phyloP scores from a whole-genome alignment of 2,888 invertebrate genomes.

The Oegoconia quadripuncta region DNA sequence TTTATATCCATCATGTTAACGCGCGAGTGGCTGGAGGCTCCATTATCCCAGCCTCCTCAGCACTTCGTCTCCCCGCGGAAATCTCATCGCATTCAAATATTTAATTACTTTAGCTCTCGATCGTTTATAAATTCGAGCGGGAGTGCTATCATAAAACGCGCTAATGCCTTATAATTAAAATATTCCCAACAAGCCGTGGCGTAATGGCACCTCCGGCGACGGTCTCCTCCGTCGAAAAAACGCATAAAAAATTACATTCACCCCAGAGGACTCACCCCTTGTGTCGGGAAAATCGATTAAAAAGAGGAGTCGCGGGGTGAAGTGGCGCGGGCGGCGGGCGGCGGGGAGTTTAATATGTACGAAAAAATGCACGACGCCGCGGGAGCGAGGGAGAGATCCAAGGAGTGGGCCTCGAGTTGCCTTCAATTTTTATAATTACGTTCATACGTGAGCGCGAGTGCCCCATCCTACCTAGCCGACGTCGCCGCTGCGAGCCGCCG shows the following conservation, averaged over 20 bases:
- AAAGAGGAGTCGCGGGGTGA: slow-evolving; percentile 75
- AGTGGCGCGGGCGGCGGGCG: slow-evolving; percentile 52
- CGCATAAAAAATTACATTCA: slow-evolving; percentile 81
- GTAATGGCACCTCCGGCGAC: slow-evolving; percentile 79
- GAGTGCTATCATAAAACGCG: slow-evolving; percentile 79
- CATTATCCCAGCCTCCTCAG: slow-evolving; percentile 58
- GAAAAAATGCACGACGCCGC: slow-evolving; percentile 77
- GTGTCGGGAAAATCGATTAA: slow-evolving; percentile 79
- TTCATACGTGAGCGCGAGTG: slow-evolving; percentile 81
- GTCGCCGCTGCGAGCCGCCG: slow-evolving; percentile 26
- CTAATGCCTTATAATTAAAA: slow-evolving; percentile 80
- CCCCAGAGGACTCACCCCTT: slow-evolving; percentile 79
- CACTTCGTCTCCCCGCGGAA: slow-evolving; percentile 62
- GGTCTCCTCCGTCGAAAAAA: slow-evolving; percentile 71
- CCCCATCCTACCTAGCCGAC: slow-evolving; percentile 28
- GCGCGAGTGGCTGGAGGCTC: slow-evolving; percentile 53
- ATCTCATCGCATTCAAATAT: slow-evolving; percentile 78
- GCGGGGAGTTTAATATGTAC: slow-evolving; percentile 76
- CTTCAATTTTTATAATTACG: slow-evolving; percentile 80
- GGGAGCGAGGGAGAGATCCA: slow-evolving; percentile 68
- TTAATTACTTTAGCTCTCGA: slow-evolving; percentile 76
- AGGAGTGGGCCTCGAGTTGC: slow-evolving; percentile 66
- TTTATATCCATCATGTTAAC: slow-evolving; percentile 75
- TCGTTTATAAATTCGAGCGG: slow-evolving; percentile 73
- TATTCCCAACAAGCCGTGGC: slow-evolving; percentile 80